Evolutionary conservation across 2,797 vertebrate species (phyloP), one percentile per base, ranked within the genome.

Genomic region (Sphaeramia orbicularis): DNA sequence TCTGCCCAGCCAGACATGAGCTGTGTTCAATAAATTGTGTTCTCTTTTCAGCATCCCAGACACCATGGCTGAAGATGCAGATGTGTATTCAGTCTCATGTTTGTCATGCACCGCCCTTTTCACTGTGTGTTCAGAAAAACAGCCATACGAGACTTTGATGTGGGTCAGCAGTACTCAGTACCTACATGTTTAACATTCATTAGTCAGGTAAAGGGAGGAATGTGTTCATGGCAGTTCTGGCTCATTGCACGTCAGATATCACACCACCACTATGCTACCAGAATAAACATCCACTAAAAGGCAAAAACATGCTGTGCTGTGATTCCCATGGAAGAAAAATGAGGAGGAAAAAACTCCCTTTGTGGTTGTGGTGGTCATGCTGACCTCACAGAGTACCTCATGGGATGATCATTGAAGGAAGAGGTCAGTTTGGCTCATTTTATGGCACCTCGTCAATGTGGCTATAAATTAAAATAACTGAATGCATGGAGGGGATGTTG

Each of bases 1-100:
- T 93, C 84, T 93, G 92, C 85, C 84, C 86, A 57, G 85, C 87
- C 93, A 92, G 91, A 92, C 91, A 89, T 91, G 86, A 90, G 89
- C 86, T 90, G 86, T 77, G 83, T 88, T 90, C 89, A 92, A 86
- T 88, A 86, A 87, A 87, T 77, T 72, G 62, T 11, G 56, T 66
- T 80, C 72, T 60, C 81, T 60, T 71, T 74, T 85, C 64, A 41
- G 48, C 67, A 72, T 83, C 77, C 81, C 75, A 86, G 83, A 84
- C 77, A 78, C 71, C 41, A 75, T 66, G 63, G 71, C 72, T 71
- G 49, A 73, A 80, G 76, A 85, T 84, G 65, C 83, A 86, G 86
- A 88, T 86, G 83, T 83, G 76, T 83, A 76, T 55, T 62, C 61
- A 80, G 79, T 55, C 64, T 49, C 54, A 71, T 76, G 76, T 69